Evolutionary conservation across 2,797 vertebrate species (phyloP).

Genomic region (Schizopygopsis pylzovi): DNA sequence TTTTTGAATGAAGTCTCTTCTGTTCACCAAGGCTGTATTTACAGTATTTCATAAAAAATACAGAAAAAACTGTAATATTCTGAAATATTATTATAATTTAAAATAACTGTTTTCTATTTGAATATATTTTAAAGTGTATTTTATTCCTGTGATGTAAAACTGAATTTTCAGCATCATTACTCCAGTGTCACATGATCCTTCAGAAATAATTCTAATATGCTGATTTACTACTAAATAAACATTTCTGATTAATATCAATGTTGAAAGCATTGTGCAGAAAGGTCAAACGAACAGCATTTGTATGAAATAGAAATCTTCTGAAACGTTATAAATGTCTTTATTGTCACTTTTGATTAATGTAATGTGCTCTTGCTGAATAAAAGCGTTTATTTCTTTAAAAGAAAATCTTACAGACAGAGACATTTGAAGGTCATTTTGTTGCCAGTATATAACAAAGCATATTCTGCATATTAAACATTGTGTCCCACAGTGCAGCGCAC

Average conservation of each 20-base stretch:
- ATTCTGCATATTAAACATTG: not conserved
- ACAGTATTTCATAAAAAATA: not conserved
- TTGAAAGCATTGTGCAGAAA: not conserved
- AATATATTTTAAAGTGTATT: not conserved
- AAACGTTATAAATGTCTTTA: not conserved
- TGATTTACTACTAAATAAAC: not conserved
- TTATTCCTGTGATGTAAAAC: not conserved
- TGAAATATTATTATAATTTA: not conserved
- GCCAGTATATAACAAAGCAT: not conserved
- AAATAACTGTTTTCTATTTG: not conserved
- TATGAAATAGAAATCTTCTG: not conserved
- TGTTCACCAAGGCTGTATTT: not conserved
- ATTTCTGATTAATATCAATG: not conserved
- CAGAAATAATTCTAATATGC: not conserved
- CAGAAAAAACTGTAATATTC: no score
- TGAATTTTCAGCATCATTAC: not conserved
- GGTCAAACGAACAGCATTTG: not conserved
- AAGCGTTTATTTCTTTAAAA: not conserved
- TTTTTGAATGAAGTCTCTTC: not conserved
- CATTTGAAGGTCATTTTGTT: not conserved
- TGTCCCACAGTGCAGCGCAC: not conserved
- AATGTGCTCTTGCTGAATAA: not conserved
- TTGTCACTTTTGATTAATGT: not conserved
- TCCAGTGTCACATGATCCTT: not conserved
- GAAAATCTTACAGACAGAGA: not conserved